Base-by-base conservation (phyloP, 1,140 invertebrate species). In the Amphibalanus amphitrite region DNA sequence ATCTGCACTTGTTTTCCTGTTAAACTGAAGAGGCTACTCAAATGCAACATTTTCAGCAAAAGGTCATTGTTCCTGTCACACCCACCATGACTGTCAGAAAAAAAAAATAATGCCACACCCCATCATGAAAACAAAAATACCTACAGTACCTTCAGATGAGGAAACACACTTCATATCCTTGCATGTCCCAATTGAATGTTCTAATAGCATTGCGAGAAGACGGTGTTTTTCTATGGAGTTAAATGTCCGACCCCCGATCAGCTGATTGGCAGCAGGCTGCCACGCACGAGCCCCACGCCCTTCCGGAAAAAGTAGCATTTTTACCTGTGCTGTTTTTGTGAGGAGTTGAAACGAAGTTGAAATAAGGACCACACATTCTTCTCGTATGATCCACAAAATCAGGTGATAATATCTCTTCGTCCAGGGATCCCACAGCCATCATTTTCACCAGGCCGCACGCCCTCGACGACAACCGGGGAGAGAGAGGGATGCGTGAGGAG, bases 381-480 rank as follows among this genome's bases (percentile, higher is more conserved):
- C 65, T 26, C n/a, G 65, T 28, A 28, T 67, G 28, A 13, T 67
- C 65, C 28, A 67, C 65, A 28, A 28, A 28, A 67, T 28, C 28
- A 0, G 65, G 65, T 10, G 65, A 67, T 67, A 67, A 67, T 28
- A 67, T 67, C n/a, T 67, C 65, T 67, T 67, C 65, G n/a, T 67
- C 65, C n/a, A 67, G 65, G 10, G 65, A 28, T 6, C 65, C 65
- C 26, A 67, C 28, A 67, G 65, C 28, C 65, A 67, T 67, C 65
- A 67, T 67, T 67, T 67, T 67, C 47, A 59, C 47, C 47, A 59
- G 47, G 47, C 47, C 23, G 47, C 20, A 59, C 47, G 28, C 65
- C 65, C 65, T 28, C 26, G 28, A 28, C 26, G 23, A 67, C 65
- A 10, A 28, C 20, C 23, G 65, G 65, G 10, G 28, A 67, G 65